Evolutionary conservation across 2,888 invertebrate genomes (phyloP).

Genomic region (Philaethria dido): DNA sequence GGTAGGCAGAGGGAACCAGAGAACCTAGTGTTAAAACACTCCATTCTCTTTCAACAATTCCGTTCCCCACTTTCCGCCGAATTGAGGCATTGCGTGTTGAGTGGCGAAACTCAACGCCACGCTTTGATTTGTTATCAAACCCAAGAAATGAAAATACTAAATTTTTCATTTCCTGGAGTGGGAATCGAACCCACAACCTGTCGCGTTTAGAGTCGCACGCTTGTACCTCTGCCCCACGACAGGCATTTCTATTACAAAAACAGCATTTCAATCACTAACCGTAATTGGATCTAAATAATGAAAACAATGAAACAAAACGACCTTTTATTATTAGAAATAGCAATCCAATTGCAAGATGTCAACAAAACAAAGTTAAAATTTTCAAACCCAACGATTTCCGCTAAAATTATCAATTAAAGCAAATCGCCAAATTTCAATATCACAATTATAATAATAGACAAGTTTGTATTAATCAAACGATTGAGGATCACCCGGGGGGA

Average conservation of each 20-base stretch:
- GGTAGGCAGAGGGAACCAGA: too few relatives aligned
- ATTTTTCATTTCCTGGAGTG: too few relatives aligned
- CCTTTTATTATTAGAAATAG: constrained; percentile 11
- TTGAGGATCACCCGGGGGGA: constrained; percentile 40
- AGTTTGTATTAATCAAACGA: constrained; percentile 64
- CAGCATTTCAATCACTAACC: constrained; percentile 13
- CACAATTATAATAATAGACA: constrained; percentile 64
- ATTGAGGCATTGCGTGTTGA: too few relatives aligned
- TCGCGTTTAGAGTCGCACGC: too few relatives aligned
- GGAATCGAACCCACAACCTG: too few relatives aligned
- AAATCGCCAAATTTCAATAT: constrained; percentile 55
- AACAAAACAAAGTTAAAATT: constrained; percentile 34
- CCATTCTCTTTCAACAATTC: too few relatives aligned
- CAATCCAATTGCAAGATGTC: constrained; percentile 9
- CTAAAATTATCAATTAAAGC: constrained; percentile 56
- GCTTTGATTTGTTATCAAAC: too few relatives aligned
- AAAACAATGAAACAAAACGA: constrained; percentile 4
- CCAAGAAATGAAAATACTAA: too few relatives aligned
- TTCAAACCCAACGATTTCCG: constrained; percentile 44
- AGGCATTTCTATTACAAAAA: background rate
- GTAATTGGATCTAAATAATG: background rate
- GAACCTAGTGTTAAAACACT: too few relatives aligned
- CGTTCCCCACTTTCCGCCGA: too few relatives aligned
- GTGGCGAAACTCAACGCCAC: too few relatives aligned
- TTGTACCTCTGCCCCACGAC: too few relatives aligned